Conservation (phyloP, 2,113 vertebrate species). For the Hippocampus barbouri region DNA sequence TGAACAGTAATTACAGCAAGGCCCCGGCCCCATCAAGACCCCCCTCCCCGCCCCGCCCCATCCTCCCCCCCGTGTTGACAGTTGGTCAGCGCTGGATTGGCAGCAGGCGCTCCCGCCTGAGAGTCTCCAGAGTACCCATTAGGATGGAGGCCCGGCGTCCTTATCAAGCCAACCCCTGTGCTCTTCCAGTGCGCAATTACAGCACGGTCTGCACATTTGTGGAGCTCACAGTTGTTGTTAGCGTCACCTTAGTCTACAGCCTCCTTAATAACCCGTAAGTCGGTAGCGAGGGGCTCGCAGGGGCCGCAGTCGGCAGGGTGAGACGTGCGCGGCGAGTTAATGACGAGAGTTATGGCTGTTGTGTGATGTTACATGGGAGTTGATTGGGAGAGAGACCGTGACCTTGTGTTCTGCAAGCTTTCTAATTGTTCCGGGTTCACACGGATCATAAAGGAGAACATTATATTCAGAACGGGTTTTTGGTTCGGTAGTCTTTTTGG, state of each 20-base stretch:
- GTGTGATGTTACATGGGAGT: conserved; percentile 42
- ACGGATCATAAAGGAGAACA: conserved; percentile 1
- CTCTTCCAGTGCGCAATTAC: conserved; percentile 32
- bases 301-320: conserved; percentile 25
- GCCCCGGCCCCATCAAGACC: conserved; percentile 26
- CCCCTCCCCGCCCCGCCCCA: not conserved
- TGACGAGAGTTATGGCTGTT: conserved; percentile 30
- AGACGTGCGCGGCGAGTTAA: conserved; percentile 33
- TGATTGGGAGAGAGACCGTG: conserved; percentile 43
- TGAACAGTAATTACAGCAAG: conserved; percentile 47
- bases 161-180: conserved; percentile 47
- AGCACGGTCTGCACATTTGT: conserved; percentile 31
- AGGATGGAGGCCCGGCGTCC: conserved; percentile 33
- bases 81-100: conserved; percentile 35
- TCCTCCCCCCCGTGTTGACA: conserved; percentile 30
- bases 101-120: conserved; percentile 21
- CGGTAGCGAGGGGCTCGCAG: conserved; percentile 18
- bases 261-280: conserved; percentile 35
- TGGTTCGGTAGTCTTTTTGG: not conserved
- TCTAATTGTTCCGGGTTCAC: conserved; percentile 2
- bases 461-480: conserved; percentile 9
- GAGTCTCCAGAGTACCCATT: conserved; percentile 59
- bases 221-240: conserved; percentile 42
- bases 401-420: conserved; percentile 23
- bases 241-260: conserved; percentile 43